Evolutionary conservation across 2,113 vertebrate genomes (phyloP), one percentile per base, ranked within the genome.

Genomic region (Cyrtonyx montezumae): DNA sequence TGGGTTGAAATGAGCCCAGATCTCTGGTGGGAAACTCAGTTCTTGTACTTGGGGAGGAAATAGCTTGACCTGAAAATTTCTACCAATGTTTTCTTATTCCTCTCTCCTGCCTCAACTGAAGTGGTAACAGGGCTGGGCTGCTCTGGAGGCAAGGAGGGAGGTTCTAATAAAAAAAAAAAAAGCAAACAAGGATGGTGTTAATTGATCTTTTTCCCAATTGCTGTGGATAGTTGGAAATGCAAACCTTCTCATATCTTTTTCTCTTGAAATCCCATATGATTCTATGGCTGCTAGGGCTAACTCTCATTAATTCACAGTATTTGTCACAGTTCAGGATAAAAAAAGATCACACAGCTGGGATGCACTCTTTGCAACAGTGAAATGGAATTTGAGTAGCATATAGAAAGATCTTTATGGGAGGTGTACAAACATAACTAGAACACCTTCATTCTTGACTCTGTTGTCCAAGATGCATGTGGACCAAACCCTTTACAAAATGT

Each of bases 121-220:
- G 65, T 9, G 36, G 67, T 82, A 91, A 92, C 37, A 34, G 53
- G 11, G 49, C 53, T 75, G 93, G 59, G 75, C 21, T 48, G 42
- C 59, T 69, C 59, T 91, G 63, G 43, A 70, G 90, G 59, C 78
- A 92, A 79, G 53, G 15, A 76, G 58, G 6, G 48, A 59, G 46
- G 48, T 84, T 90, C 48, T 80, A 87, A 88, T 76, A 11, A 8
- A 61, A 49, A 17, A 9, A 56, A 49, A 79, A 90, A 87, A 69
- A 61, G 18, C 62, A 84, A 92, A 80, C 51, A 86, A 86, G 32
- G 61, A 76, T 77, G 71, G 89, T 67, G 42, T 89, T 91, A 63
- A 55, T 93, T 93, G 45, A 88, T 91, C 78, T 79, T 82, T 48
- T 92, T 83, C 75, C 89, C 71, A 77, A 26, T 42, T 82, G 63